Evolutionary conservation across 2,797 vertebrate species (phyloP), one percentile per base, ranked within the genome.

Genomic region (Chanos chanos): DNA sequence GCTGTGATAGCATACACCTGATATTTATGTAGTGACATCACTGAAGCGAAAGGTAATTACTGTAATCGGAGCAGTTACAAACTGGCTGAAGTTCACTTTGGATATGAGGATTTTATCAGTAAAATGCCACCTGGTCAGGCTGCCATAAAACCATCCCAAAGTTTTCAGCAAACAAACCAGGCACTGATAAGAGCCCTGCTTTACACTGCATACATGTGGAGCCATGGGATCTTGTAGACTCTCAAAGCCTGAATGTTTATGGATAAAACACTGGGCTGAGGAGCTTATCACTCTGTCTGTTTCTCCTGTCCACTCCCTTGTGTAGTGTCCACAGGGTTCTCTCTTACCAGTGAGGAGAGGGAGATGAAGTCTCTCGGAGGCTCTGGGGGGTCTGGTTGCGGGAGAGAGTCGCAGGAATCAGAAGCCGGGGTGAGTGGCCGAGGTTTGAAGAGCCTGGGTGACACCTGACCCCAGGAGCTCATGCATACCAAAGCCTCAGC

Each of bases 401-500:
- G 54, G n/a, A 89, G 72, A 66, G 90, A 90, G 70, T 98, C 97
- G 1, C 94, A 96, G 13, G 94, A 94, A 78, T 99, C 97, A 0
- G 96, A 97, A 12, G 93, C 94, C 0, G 96, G 97, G 0, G 96
- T 98, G 64, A 99, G 92, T 12, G 96, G 96, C 53, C 97, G 87
- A 70, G 92, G 85, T 81, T 93, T 95, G 74, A 84, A 87, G 49
- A 83, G 47, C 54, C 33, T 81, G 0, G 63, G 67, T 76, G 85
- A 78, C 49, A 91, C 86, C 70, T 93, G 96, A 56, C 93, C 93
- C 95, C 94, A 97, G 12, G 94, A 93, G 70, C 97, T 98, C 97
- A 98, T 99, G 45, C 94, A 99, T 72, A 99, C 92, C 64, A 99
- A 87, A 0, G 93, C 94, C 71, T 98, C 94, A 0, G 96, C 96